These are phyloP conservation scores for Hemicordylus capensis DNA, from an alignment of 2,113 vertebrate genomes.

Conservation along the genomic window DNA sequence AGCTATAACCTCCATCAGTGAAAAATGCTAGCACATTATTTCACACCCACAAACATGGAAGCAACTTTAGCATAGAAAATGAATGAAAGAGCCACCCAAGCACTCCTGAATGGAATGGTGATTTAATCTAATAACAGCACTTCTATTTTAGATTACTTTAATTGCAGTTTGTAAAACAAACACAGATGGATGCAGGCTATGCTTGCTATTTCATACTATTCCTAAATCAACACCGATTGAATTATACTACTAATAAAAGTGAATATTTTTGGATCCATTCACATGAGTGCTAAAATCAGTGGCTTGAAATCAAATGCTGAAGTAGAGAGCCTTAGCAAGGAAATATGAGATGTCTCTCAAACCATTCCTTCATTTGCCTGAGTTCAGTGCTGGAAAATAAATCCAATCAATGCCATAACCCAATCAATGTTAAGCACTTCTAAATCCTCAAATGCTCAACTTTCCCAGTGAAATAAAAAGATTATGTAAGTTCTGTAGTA, in stretches of 20 bases:
- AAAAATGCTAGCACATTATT: neutral
- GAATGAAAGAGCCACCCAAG: neutral
- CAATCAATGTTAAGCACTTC: neutral
- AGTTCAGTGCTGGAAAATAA: neutral
- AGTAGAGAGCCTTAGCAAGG: neutral
- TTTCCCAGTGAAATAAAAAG: neutral
- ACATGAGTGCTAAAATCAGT: neutral
- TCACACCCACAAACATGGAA: neutral
- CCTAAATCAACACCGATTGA: conserved; percentile 43
- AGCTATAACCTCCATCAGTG: neutral
- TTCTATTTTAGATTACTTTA: conserved; percentile 37
- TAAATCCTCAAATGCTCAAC: neutral
- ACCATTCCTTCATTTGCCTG: neutral
- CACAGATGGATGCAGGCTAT: conserved; percentile 8
- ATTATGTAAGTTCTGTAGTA: neutral
- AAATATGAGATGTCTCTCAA: neutral
- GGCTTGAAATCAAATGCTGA: conserved; percentile 36
- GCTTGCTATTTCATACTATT: conserved; percentile 35
- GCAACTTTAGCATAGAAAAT: neutral
- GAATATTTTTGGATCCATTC: conserved; percentile 30
- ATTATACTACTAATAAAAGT: conserved; percentile 41
- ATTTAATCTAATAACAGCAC: conserved; percentile 18
- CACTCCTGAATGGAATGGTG: neutral
- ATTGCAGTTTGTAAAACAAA: conserved; percentile 50
- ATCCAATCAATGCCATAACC: neutral